Evolutionary conservation across 2,113 vertebrate species (phyloP).

Genomic region (Paraplagusia blochii): DNA sequence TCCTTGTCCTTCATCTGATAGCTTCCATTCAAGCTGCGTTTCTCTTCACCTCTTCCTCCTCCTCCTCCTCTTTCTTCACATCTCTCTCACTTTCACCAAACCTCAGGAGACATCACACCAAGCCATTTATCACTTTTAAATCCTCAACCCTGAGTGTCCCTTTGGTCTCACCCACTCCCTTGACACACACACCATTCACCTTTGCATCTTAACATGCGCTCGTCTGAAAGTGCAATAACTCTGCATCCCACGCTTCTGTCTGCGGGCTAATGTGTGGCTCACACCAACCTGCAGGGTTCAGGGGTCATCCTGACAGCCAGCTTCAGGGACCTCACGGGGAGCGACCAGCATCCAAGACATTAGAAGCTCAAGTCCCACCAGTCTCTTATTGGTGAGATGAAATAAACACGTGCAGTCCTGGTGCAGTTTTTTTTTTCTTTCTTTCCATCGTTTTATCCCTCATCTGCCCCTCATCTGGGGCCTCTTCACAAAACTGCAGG

Average conservation of each 20-base stretch:
- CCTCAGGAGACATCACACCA: constrained; percentile 27
- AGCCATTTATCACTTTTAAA: constrained; percentile 32
- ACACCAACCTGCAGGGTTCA: constrained; percentile 27
- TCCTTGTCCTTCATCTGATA: constrained; percentile 16
- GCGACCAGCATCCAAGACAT: constrained; percentile 12
- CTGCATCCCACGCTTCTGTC: constrained; percentile 5
- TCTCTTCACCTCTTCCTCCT: not conserved
- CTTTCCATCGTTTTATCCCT: not conserved
- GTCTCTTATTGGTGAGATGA: constrained; percentile 2
- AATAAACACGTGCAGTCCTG: constrained; percentile 27
- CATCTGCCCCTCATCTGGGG: not conserved
- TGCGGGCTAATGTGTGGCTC: constrained; percentile 12
- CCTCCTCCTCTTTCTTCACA: not conserved
- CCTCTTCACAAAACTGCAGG: constrained; percentile 19
- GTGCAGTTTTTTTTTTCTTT: not conserved
- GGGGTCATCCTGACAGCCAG: constrained; percentile 17
- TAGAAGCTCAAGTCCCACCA: constrained; percentile 26
- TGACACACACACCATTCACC: not conserved
- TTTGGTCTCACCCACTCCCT: constrained; percentile 4
- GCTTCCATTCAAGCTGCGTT: constrained; percentile 29
- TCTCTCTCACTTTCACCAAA: constrained; percentile 18
- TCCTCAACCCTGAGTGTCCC: constrained; percentile 6
- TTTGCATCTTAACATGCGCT: not conserved
- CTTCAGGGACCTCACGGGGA: constrained; percentile 21
- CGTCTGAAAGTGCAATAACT: constrained; percentile 11